phyloP scores from a whole-genome alignment of 64 coral and sea anemone genomes.

The Catalaphyllia jardinei region DNA sequence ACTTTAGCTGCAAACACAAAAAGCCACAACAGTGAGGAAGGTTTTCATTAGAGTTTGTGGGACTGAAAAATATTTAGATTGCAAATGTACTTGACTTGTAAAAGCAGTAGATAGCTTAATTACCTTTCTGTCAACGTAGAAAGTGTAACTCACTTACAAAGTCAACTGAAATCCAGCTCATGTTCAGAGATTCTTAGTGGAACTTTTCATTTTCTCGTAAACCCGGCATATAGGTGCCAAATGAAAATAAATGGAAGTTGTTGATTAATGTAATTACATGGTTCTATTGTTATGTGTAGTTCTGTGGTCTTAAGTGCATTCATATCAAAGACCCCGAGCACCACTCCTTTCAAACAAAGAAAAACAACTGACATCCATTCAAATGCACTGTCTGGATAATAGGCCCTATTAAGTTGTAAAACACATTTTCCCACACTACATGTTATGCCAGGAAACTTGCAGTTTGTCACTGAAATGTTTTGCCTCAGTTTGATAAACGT shows the following conservation, averaged over 20 bases:
- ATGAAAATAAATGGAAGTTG: neutral
- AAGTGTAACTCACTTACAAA: neutral
- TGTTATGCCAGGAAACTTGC: neutral
- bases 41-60: neutral
- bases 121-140: neutral
- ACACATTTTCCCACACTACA: neutral
- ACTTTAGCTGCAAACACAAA: slow-evolving; percentile 8
- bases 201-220: neutral
- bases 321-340: neutral
- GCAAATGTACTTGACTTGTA: neutral
- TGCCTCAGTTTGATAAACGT: neutral
- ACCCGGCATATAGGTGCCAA: neutral
- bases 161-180: neutral
- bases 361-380: neutral
- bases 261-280: neutral
- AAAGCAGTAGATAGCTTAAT: no score
- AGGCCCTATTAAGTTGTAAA: neutral
- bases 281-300: neutral
- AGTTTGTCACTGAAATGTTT: neutral
- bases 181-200: neutral
- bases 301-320: neutral
- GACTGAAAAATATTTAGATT: neutral
- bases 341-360: neutral
- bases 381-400: neutral
- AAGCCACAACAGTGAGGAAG: neutral